phyloP scores from a whole-genome alignment of 2,113 vertebrate genomes.

The Oncorhynchus tshawytscha region DNA sequence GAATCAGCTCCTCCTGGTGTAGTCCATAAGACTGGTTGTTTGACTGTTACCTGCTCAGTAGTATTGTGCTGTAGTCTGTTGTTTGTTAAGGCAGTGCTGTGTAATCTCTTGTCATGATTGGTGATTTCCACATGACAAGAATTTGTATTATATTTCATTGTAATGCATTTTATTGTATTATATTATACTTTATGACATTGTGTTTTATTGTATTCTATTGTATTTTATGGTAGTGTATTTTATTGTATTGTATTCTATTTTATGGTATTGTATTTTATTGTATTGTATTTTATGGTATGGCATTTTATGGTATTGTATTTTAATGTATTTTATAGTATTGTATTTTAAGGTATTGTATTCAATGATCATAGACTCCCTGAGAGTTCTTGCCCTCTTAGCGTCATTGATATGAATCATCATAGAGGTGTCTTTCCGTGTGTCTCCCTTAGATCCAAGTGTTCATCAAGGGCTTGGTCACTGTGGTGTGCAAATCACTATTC shows the following conservation, averaged over 20 bases:
- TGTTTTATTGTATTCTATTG: constrained; percentile 6
- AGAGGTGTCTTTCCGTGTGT: constrained; percentile 49
- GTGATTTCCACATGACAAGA: background rate
- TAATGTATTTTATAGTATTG: no score
- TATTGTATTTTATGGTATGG: no score
- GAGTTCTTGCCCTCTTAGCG: constrained; percentile 33
- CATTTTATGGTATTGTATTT: no score
- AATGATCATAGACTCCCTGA: constrained; percentile 6
- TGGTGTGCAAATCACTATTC: constrained; percentile 65
- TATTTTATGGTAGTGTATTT: no score
- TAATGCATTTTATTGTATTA: no score
- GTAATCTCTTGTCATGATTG: background rate
- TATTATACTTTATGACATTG: no score
- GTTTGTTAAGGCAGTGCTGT: background rate
- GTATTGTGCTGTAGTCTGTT: background rate
- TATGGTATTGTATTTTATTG: no score
- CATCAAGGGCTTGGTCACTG: constrained; percentile 65
- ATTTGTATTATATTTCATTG: no score
- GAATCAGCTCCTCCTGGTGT: no score
- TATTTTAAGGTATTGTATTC: no score
- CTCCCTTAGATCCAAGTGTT: constrained; percentile 56
- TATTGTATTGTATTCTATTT: no score
- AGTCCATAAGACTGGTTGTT: constrained; percentile 7
- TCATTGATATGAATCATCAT: constrained; percentile 42
- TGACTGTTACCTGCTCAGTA: background rate